Percentiles rank a stretch among this genome's conserved stretches.
Conservation (phyloP, 2,113 vertebrate species). For the Diphyllodes magnificus region DNA sequence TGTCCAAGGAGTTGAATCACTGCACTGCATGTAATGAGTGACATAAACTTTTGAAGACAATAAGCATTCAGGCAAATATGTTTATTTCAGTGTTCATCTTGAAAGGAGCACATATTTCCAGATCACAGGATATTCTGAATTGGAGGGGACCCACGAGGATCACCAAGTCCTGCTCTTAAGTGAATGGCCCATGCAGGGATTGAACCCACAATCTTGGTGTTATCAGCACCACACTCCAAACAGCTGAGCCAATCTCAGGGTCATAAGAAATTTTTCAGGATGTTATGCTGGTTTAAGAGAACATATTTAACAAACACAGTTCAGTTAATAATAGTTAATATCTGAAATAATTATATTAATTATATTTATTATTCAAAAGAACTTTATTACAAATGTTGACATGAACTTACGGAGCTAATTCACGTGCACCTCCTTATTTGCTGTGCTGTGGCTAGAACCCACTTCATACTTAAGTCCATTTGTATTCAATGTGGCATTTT, state of each 20-base stretch:
- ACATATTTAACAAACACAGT: neutral
- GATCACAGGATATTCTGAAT: neutral
- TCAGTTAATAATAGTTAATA: neutral
- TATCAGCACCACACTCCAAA: neutral
- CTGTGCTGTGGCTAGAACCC: neutral
- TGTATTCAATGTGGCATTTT: neutral
- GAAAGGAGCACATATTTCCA: neutral
- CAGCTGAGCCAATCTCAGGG: neutral
- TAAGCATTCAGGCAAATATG: neutral
- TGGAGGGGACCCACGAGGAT: neutral
- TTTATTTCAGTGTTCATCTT: neutral
- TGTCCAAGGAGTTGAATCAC: neutral
- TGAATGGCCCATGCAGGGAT: neutral
- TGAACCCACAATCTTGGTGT: neutral
- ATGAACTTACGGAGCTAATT: neutral
- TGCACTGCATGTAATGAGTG: neutral
- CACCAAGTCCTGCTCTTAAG: neutral
- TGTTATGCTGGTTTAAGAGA: neutral
- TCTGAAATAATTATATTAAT: neutral
- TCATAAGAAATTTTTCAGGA: neutral
- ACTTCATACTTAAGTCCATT: neutral
- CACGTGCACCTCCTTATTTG: neutral
- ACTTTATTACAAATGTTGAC: neutral
- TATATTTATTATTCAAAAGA: neutral
- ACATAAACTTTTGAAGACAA: neutral